Conservation (phyloP, 1,140 invertebrate species). For the Nasonia vitripennis region DNA sequence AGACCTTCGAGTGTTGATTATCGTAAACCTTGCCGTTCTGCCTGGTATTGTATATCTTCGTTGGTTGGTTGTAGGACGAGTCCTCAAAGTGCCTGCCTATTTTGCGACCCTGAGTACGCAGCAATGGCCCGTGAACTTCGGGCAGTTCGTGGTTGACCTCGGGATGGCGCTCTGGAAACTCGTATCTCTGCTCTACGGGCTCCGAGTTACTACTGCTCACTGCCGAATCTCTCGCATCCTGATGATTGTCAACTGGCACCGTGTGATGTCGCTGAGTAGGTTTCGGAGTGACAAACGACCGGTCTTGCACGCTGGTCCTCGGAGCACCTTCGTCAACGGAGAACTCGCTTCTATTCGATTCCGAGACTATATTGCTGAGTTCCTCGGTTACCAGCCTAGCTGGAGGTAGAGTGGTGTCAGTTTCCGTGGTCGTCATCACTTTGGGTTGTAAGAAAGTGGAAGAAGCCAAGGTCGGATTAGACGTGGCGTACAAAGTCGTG, state of each 20-base stretch:
- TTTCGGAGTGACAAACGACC: slow-evolving; percentile 59
- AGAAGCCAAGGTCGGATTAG: not conserved
- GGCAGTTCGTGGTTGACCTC: slow-evolving; percentile 61
- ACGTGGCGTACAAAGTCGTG: not conserved
- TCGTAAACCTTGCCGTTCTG: slow-evolving; percentile 62
- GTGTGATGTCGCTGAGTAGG: slow-evolving; percentile 48
- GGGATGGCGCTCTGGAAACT: slow-evolving; percentile 61
- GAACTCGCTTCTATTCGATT: slow-evolving; percentile 76
- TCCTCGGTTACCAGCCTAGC: slow-evolving; percentile 72
- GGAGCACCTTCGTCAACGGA: slow-evolving; percentile 76
- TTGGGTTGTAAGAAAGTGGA: not conserved
- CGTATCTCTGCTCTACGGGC: slow-evolving; percentile 65
- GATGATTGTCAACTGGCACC: slow-evolving; percentile 14
- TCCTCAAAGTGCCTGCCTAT: slow-evolving; percentile 70
- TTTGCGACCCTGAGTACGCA: slow-evolving; percentile 66
- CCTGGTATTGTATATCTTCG: slow-evolving; percentile 69
- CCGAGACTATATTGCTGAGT: slow-evolving; percentile 74
- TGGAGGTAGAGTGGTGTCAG: slow-evolving; percentile 47
- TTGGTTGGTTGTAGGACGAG: slow-evolving; percentile 74
- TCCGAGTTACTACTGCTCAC: slow-evolving; percentile 63
- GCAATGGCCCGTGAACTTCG: slow-evolving; percentile 58
- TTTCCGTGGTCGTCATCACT: not conserved
- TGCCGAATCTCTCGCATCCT: slow-evolving; percentile 57
- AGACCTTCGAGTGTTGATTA: slow-evolving; percentile 65
- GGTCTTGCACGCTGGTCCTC: slow-evolving; percentile 69